phyloP scores from a whole-genome alignment of 1,140 invertebrate genomes.

The Heliconius eleuchia region DNA sequence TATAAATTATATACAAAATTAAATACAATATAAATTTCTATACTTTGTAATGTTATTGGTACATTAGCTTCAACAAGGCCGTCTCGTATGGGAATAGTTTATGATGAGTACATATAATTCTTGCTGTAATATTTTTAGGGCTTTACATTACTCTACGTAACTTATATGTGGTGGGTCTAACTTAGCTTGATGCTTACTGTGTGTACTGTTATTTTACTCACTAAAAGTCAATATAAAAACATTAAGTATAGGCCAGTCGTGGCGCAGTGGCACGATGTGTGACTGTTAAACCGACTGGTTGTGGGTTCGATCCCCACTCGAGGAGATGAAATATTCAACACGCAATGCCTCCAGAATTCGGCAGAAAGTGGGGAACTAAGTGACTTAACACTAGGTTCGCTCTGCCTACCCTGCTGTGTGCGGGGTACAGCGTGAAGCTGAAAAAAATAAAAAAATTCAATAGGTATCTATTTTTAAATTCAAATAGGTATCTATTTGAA shows the following conservation, averaged over 20 bases:
- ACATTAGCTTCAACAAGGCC: conserved; percentile 25
- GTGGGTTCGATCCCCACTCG: no score
- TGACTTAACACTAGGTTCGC: no score
- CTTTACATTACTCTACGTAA: neutral
- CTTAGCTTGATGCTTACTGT: neutral
- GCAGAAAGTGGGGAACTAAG: no score
- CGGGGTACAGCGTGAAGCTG: neutral
- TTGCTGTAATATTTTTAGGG: neutral
- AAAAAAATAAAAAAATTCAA: neutral
- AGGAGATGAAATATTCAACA: no score
- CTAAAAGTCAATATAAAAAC: no score
- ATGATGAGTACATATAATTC: neutral
- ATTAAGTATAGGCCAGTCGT: no score
- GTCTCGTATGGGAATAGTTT: neutral
- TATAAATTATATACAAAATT: neutral
- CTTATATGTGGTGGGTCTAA: neutral
- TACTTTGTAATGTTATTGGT: conserved; percentile 34
- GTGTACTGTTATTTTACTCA: no score
- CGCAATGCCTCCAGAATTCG: no score
- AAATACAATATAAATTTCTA: conserved; percentile 13
- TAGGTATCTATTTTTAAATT: neutral
- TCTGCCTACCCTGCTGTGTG: no score
- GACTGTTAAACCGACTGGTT: no score
- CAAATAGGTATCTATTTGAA: neutral
- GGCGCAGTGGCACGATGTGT: no score